A percentile compares a stretch with the other conserved stretches of the same genome.
Evolutionary conservation across 2,888 invertebrate species (phyloP).

Genomic region (Aspidiotus destructor): DNA sequence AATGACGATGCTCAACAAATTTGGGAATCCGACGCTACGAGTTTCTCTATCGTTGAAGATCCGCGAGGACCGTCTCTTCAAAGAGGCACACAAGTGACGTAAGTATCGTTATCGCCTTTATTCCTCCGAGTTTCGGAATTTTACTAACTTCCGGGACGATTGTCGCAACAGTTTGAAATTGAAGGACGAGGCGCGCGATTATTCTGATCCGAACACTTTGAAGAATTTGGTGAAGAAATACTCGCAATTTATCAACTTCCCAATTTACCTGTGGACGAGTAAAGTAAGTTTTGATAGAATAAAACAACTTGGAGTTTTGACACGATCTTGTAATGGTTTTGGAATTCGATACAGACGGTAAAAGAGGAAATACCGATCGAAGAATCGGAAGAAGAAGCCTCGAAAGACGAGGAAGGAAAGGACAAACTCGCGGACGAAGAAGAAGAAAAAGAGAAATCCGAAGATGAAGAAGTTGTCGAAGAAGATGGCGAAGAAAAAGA

Average conservation of each 20-base stretch:
- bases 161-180: slow-evolving; percentile 59
- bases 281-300: slow-evolving; percentile 43
- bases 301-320: neutral
- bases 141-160: neutral
- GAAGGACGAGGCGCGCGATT: slow-evolving; percentile 96
- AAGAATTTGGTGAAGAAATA: slow-evolving; percentile 90
- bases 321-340: neutral
- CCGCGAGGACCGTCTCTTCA: slow-evolving; percentile 85
- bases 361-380: slow-evolving; percentile 22
- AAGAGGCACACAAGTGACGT: slow-evolving; percentile 80
- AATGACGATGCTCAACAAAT: slow-evolving; percentile 89
- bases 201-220: slow-evolving; percentile 83
- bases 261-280: slow-evolving; percentile 87
- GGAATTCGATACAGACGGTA: slow-evolving; percentile 2
- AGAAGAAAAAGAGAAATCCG: slow-evolving; percentile 48
- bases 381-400: slow-evolving; percentile 31
- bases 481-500: slow-evolving; percentile 61
- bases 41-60: slow-evolving; percentile 84
- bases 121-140: neutral
- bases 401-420: slow-evolving; percentile 51
- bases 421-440: slow-evolving; percentile 47
- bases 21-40: slow-evolving; percentile 93
- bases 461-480: slow-evolving; percentile 52
- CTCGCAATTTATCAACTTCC: slow-evolving; percentile 99
- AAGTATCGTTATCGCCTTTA: slow-evolving; percentile 36